Base-by-base conservation (phyloP, 2,113 vertebrate species). In the Pseudorhombus dupliciocellatus region DNA sequence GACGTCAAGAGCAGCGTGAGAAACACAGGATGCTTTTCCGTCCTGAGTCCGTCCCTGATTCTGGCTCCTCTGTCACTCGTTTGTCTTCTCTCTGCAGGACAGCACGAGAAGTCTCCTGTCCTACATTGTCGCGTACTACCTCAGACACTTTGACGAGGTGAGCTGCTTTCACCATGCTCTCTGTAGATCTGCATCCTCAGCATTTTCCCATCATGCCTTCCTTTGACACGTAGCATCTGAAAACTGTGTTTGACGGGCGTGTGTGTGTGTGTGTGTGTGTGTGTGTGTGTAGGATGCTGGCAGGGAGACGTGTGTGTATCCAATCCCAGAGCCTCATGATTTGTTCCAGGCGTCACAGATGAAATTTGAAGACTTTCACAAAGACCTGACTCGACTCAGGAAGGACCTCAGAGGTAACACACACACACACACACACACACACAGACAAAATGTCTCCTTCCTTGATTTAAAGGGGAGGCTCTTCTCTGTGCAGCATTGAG, bases 1-100 rank as follows among this genome's bases (percentile, higher is more conserved):
- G 98, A 99, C 73, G 98, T 99, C 34, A 99, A 98, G 87, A 99
- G 96, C 93, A 98, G 94, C n/a, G 97, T 99, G 92, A 96, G 98
- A 44, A 44, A 44, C 15, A 44, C 16, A 44, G 6, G 20, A 9
- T 9, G 20, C 20, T n/a, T n/a, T 50, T n/a, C 1, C 20, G 34
- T 37, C 11, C 34, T 37, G 34, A 37, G 10, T 37, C 10, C 12
- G 34, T 37, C 26, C 26, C 5, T 3, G 5, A 28, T 28, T 28
- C 26, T 3, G 26, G 2, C 40, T 42, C 40, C 40, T 16, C 20
- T n/a, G 5, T 20, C 8, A 48, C 20, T n/a, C 20, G 3, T 50
- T 48, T 50, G 18, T 21, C 63, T 40, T 79, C 81, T 81, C 81
- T 85, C 76, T 83, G 63, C 90, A 99, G 98, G 97, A 99, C 84